These are phyloP conservation scores for Talpa occidentalis DNA, from an alignment of 2,113 vertebrate genomes.

Conservation along the genomic window DNA sequence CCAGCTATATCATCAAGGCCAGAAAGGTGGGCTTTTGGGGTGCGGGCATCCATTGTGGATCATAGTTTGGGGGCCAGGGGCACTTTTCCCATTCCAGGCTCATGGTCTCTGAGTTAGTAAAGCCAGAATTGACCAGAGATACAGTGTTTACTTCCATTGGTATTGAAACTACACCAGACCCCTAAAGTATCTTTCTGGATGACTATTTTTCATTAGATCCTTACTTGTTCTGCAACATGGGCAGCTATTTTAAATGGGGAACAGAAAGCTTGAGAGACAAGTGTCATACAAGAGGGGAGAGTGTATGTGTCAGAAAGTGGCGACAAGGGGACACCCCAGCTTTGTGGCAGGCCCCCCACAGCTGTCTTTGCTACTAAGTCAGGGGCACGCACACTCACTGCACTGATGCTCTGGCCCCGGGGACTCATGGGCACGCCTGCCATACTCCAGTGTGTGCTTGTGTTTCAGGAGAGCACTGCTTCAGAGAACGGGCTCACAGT, in stretches of 20 bases:
- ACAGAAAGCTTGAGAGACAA: neutral
- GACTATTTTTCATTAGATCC: neutral
- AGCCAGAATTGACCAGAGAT: neutral
- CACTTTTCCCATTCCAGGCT: neutral
- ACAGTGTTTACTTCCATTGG: neutral
- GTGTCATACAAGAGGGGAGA: neutral
- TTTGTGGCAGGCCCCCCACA: neutral
- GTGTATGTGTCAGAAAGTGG: too few species aligned
- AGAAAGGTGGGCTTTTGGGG: slow-evolving; percentile 83
- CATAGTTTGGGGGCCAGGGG: too few species aligned
- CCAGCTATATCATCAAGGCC: slow-evolving; percentile 91
- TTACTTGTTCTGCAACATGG: neutral
- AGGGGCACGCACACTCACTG: fast-evolving
- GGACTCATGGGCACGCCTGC: neutral
- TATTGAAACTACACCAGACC: fast-evolving
- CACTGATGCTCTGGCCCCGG: neutral
- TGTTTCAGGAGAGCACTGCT: slow-evolving; percentile 74
- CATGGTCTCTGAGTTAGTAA: neutral
- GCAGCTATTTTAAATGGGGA: neutral
- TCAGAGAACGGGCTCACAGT: slow-evolving; percentile 83
- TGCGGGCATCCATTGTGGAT: neutral
- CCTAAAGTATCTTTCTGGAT: neutral
- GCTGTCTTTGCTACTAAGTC: fast-evolving
- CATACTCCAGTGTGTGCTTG: neutral
- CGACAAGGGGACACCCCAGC: neutral